Percentiles rank a stretch among this genome's conserved stretches.
Evolutionary conservation across 2,797 vertebrate genomes (phyloP).

Genomic region (Saxicola maurus): DNA sequence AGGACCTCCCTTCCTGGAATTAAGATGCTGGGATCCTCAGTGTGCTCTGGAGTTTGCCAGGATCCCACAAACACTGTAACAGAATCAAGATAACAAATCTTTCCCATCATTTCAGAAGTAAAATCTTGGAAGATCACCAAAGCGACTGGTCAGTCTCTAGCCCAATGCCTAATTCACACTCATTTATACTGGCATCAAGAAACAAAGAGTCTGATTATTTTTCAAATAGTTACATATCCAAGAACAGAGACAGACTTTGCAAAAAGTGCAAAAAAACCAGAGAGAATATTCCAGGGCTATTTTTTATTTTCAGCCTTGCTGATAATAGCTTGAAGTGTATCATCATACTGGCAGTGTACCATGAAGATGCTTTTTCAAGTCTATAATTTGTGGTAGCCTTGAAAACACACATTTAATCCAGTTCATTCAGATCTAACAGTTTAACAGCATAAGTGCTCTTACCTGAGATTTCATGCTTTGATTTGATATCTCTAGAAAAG

Average conservation of each 20-base stretch:
- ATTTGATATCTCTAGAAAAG: conserved; percentile 8
- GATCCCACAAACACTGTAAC: accelerated
- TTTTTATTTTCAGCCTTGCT: background rate
- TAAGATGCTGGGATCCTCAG: background rate
- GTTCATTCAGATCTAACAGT: background rate
- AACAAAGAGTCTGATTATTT: background rate
- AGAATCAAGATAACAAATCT: background rate
- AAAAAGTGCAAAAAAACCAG: background rate
- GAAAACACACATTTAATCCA: background rate
- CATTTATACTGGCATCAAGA: background rate
- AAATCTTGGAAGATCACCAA: background rate
- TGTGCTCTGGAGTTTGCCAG: background rate
- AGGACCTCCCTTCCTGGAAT: background rate
- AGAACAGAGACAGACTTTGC: background rate
- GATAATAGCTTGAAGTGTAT: background rate
- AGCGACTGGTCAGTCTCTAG: background rate
- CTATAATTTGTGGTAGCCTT: background rate
- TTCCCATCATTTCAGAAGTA: background rate
- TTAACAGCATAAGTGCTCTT: background rate
- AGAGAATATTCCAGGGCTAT: background rate
- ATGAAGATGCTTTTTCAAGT: background rate
- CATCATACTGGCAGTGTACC: background rate
- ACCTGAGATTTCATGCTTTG: conserved; percentile 12
- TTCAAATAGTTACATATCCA: background rate
- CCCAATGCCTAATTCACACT: background rate